Conservation (phyloP, 2,113 vertebrate species). For the Sinocyclocheilus rhinocerous region DNA sequence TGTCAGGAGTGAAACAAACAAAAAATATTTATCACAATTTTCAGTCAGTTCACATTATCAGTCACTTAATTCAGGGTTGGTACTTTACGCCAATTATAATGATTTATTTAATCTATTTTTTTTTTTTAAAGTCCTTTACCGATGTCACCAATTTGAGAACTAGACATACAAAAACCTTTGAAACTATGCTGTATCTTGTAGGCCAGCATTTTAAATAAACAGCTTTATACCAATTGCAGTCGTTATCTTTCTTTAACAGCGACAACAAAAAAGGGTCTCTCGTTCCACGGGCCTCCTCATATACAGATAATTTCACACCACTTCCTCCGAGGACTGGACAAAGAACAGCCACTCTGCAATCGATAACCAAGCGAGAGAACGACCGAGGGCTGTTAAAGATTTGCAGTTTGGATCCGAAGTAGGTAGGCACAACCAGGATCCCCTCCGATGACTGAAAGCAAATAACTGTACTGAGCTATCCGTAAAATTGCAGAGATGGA, state of each 20-base stretch:
- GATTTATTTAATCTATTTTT: not conserved
- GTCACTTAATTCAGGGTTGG: not conserved
- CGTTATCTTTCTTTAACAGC: constrained; percentile 32
- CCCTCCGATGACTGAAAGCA: constrained; percentile 68
- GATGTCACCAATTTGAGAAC: not conserved
- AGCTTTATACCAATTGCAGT: constrained; percentile 4
- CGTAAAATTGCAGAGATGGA: constrained; percentile 47
- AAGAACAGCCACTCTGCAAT: constrained; percentile 64
- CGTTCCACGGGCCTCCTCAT: constrained; percentile 58
- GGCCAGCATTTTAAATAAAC: constrained; percentile 4
- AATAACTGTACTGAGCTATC: constrained; percentile 66
- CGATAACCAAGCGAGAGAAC: constrained; percentile 69
- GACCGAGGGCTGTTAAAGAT: constrained; percentile 61
- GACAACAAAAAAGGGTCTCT: constrained; percentile 45
- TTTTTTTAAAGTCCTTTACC: not conserved
- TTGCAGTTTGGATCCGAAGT: constrained; percentile 62
- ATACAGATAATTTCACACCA: constrained; percentile 53
- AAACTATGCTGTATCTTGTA: not conserved
- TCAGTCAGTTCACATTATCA: not conserved
- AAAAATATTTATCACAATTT: not conserved
- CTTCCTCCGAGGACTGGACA: constrained; percentile 58
- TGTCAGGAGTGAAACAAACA: not conserved
- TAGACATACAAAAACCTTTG: not conserved
- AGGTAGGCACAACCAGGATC: constrained; percentile 65
- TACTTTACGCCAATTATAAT: not conserved